These are phyloP conservation scores for Zingel zingel DNA, from an alignment of 2,113 vertebrate genomes.

Conservation along the genomic window DNA sequence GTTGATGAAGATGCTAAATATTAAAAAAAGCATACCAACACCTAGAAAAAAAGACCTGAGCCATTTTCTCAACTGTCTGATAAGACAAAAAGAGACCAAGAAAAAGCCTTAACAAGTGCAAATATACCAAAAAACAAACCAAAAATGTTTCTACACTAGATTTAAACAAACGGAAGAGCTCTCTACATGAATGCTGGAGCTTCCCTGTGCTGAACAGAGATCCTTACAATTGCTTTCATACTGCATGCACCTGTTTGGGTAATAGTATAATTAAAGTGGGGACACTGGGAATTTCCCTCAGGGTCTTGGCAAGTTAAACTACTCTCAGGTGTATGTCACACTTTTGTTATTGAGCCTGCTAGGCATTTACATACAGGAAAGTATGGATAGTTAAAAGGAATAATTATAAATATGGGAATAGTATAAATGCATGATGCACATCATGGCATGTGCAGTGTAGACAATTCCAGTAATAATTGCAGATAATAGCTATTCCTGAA, in stretches of 20 bases:
- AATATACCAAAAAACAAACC: constrained; percentile 23
- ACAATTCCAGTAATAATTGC: not conserved
- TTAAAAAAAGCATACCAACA: constrained; percentile 15
- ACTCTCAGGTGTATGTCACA: constrained; percentile 58
- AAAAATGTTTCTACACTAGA: constrained; percentile 8
- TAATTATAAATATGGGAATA: constrained; percentile 10
- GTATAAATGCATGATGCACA: constrained; percentile 3
- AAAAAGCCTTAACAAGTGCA: constrained; percentile 7
- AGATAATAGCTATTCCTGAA: not conserved
- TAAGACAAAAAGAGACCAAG: not conserved
- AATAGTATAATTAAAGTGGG: constrained; percentile 75
- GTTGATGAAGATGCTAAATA: constrained; percentile 20
- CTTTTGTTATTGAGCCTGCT: constrained; percentile 45
- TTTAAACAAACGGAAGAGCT: constrained; percentile 43
- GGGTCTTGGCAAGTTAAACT: constrained; percentile 65
- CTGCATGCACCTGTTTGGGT: constrained; percentile 67
- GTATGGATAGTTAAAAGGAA: constrained; percentile 42
- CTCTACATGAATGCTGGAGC: constrained; percentile 21
- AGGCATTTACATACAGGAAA: constrained; percentile 47
- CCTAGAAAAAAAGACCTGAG: not conserved
- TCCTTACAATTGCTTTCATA: constrained; percentile 49
- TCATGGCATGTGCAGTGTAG: not conserved
- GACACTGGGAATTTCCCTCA: constrained; percentile 63
- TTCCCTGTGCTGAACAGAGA: constrained; percentile 27
- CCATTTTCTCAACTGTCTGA: not conserved